Conservation (phyloP, 2,113 vertebrate species). For the Coptodon rendalli region DNA sequence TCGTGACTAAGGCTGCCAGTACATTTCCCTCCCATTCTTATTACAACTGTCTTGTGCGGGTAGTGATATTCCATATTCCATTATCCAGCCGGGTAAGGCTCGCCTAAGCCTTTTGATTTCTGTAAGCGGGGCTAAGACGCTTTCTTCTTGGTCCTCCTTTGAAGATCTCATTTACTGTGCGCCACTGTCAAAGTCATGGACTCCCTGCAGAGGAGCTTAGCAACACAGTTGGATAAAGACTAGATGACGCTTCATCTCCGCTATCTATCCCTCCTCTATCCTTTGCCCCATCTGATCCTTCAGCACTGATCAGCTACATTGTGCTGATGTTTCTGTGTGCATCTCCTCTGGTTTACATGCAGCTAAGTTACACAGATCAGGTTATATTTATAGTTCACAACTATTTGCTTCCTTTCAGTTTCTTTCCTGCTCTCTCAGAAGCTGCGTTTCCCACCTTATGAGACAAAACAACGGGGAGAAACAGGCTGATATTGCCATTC, state of each 20-base stretch:
- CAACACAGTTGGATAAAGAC: slow-evolving; percentile 7
- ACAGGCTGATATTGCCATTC: neutral
- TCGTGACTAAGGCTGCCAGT: neutral
- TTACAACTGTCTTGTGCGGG: neutral
- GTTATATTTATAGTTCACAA: neutral
- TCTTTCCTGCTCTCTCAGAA: neutral
- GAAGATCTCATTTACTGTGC: slow-evolving; percentile 46
- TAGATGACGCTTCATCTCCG: slow-evolving; percentile 3
- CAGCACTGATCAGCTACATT: neutral
- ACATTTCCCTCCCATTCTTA: slow-evolving; percentile 10
- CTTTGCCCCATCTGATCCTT: neutral
- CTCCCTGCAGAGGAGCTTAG: slow-evolving; percentile 33
- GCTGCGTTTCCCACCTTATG: neutral
- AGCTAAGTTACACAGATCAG: neutral
- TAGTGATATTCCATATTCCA: slow-evolving; percentile 38
- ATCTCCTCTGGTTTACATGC: neutral
- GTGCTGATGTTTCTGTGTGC: neutral
- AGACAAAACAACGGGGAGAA: neutral
- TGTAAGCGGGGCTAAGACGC: slow-evolving; percentile 39
- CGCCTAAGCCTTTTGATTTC: slow-evolving; percentile 39
- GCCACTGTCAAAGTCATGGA: slow-evolving; percentile 12
- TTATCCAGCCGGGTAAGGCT: slow-evolving; percentile 25
- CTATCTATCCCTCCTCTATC: neutral
- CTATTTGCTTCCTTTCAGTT: neutral
- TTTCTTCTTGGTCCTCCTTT: slow-evolving; percentile 42